Evolutionary conservation across 53 echinoderm and acorn worm species (phyloP).

Genomic region (Paracentrotus lividus): DNA sequence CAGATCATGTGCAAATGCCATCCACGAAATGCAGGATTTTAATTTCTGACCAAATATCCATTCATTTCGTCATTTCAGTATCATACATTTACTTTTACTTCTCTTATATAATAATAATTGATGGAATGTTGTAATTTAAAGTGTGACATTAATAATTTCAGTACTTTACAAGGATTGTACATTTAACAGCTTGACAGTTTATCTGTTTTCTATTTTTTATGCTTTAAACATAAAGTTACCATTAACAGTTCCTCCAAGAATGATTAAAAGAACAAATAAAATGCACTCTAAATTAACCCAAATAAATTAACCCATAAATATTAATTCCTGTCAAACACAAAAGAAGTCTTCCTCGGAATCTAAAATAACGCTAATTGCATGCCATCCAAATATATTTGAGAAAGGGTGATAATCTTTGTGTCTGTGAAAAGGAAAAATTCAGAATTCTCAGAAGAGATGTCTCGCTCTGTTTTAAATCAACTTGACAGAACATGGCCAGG

Average conservation of each 20-base stretch:
- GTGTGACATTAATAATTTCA: background rate
- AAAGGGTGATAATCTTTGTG: background rate
- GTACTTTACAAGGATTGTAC: background rate
- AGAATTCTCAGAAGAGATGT: background rate
- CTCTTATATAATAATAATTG: background rate
- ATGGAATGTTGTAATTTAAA: background rate
- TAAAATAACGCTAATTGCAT: background rate
- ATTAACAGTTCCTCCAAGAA: background rate
- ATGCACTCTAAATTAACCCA: background rate
- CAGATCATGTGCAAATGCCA: slow-evolving; percentile 57
- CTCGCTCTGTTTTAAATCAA: background rate
- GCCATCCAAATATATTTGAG: background rate
- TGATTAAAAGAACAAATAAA: background rate
- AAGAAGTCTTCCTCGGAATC: background rate
- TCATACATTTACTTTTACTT: background rate
- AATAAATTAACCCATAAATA: background rate
- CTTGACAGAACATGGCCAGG: background rate
- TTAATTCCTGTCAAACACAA: background rate
- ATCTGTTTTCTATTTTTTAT: background rate
- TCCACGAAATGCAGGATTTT: slow-evolving; percentile 30
- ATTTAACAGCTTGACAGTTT: background rate
- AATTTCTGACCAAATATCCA: slow-evolving; percentile 48
- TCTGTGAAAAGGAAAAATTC: background rate
- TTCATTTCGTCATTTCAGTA: background rate
- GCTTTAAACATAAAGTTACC: background rate